These are phyloP conservation scores for Agrochola macilenta DNA, from an alignment of 2,888 invertebrate species.

Conservation along the genomic window DNA sequence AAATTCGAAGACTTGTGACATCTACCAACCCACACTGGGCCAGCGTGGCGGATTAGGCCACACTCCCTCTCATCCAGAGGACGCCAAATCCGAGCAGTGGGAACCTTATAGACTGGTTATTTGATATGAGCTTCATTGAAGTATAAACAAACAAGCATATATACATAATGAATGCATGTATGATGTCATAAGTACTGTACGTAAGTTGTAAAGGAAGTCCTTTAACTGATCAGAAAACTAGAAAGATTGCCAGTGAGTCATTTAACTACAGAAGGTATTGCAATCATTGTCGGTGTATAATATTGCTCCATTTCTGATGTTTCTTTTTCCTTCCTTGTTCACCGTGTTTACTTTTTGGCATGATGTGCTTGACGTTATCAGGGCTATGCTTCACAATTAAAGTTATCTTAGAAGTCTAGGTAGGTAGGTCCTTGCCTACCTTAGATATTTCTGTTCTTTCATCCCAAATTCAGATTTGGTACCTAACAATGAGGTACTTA, in stretches of 20 bases:
- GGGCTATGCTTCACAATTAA: neutral
- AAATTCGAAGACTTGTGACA: too few relatives aligned
- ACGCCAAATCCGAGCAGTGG: too few relatives aligned
- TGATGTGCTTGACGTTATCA: neutral
- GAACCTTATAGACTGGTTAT: too few relatives aligned
- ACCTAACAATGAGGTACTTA: neutral
- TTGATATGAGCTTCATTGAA: neutral
- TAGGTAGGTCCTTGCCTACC: neutral
- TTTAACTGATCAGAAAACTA: slow-evolving; percentile 1
- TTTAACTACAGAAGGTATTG: slow-evolving; percentile 5
- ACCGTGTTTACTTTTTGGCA: too few relatives aligned
- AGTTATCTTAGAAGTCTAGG: neutral
- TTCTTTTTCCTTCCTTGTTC: slow-evolving; percentile 8
- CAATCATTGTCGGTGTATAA: neutral
- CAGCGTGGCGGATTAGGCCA: too few relatives aligned
- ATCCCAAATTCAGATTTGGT: neutral
- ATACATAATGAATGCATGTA: neutral
- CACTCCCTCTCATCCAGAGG: too few relatives aligned
- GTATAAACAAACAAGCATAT: too few relatives aligned
- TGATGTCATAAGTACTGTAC: too few relatives aligned
- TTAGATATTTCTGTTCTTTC: neutral
- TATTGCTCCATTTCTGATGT: neutral
- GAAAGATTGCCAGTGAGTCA: slow-evolving; percentile 22
- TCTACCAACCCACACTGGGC: too few relatives aligned
- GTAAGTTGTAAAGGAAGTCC: slow-evolving; percentile 10